Base-by-base conservation (phyloP, 2,888 invertebrate genomes). In the Prionchulus punctatus region DNA sequence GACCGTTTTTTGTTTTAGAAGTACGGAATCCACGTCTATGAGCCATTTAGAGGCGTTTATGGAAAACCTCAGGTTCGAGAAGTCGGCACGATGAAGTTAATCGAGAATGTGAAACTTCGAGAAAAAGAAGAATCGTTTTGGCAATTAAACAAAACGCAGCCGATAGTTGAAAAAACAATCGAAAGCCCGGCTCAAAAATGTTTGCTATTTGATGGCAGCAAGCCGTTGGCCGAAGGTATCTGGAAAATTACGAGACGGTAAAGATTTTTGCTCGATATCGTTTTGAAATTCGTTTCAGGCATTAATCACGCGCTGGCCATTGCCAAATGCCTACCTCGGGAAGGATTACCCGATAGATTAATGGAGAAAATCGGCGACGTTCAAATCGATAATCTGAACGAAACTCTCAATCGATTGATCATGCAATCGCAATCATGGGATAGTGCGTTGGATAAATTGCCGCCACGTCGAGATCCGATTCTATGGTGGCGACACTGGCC, bases 401-500 rank as follows among this genome's bases (percentile, higher is more conserved):
- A 62, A 27, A 54, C 58, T 2, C 63, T 62, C 2, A 56, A 62
- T 54, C 65, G 64, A 28, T 59, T 59, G 27, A 69, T 75, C 43
- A 66, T 72, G 64, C 71, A 71, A 59, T 69, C 74, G 4, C 70
- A 71, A 56, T 59, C 68, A 1, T 74, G 73, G 72, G 87, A 90
- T 74, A 80, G 85, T 25, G 80, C 85, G 66, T 85, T 86, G 70
- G 77, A 82, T 58, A 83, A 82, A 67, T 71, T 89, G 50, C 84
- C 85, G 0, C 84, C 80, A 71, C 73, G 79, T 1, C 82, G 82
- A 68, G 81, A 86, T 66, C 77, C 80, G 1, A 71, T 74, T 28
- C 79, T 84, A 63, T 85, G 86, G 7, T 81, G 82, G 26, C 82
- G 77, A 70, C 80, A 79, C 65, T 82, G 83, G 65, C 80, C 84